Evolutionary conservation across 2,113 vertebrate species (phyloP), one percentile per base, ranked within the genome.

Genomic region (Pelodiscus sinensis): DNA sequence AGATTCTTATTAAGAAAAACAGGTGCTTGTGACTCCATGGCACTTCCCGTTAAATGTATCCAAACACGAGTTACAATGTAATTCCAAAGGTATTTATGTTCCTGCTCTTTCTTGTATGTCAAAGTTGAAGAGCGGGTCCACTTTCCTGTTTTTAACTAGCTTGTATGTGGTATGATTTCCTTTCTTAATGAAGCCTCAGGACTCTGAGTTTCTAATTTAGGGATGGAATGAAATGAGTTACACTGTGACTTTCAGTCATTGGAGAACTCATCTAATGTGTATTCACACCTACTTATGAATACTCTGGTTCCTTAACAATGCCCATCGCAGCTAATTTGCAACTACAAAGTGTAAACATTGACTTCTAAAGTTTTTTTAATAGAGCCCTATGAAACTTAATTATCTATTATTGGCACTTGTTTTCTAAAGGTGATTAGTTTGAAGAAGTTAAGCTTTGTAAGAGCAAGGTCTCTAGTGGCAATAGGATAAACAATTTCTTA

Each of bases 251-350:
- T 95, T 96, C 91, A 93, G 94, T 95, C 93, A 94, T 27, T 92
- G 91, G 93, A 95, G 93, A 91, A 86, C 79, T 90, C 89, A 84
- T 87, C 84, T 96, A 95, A 95, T 96, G 90, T 88, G 87, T 91
- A 92, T 22, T 56, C 56, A 85, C 6, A 1, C 94, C 95, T 84
- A 22, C 84, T 44, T 96, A 92, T 88, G 85, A 85, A 93, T 62
- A 97, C 95, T 95, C 90, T 77, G 55, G 78, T 84, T 96, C 80
- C 94, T 94, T 97, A 97, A 97, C 96, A 97, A 97, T 97, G 97
- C 97, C 97, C 97, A 94, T 92, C 96, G 97, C 97, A 97, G 96
- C 95, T 97, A 96, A 97, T 97, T 97, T 97, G 96, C 96, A 95
- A 90, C 94, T 82, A 83, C 89, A 82, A 44, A 88, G 86, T 92